Percentiles rank a stretch among this genome's conserved stretches.
phyloP scores from a whole-genome alignment of 2,888 invertebrate species.

The Eudasyphora cyanicolor region DNA sequence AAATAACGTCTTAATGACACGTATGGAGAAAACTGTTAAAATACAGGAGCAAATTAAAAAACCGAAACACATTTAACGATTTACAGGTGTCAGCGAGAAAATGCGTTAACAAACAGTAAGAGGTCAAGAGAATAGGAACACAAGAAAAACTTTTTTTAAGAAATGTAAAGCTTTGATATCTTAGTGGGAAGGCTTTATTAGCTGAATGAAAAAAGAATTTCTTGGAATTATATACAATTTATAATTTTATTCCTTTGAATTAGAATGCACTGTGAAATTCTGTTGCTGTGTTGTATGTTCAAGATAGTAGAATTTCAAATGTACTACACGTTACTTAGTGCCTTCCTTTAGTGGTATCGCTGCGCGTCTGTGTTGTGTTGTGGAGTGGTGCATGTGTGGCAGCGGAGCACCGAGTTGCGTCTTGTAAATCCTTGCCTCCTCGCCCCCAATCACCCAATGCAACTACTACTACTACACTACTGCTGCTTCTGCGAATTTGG shows the following conservation, averaged over 20 bases:
- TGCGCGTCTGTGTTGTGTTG: not conserved
- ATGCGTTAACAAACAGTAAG: not conserved
- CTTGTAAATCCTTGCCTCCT: too few species aligned
- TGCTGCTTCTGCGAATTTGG: not conserved
- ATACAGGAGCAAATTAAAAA: not conserved
- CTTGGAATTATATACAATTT: too few species aligned
- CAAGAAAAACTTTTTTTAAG: too few species aligned
- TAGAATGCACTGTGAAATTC: not conserved
- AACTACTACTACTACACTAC: not conserved
- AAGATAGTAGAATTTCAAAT: not conserved
- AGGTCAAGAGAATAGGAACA: not conserved
- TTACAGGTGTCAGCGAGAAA: not conserved
- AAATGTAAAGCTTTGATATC: too few species aligned
- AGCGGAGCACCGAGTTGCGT: not conserved
- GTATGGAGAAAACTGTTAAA: not conserved
- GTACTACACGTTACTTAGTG: not conserved
- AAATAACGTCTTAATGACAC: conserved; percentile 14
- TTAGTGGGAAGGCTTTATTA: too few species aligned
- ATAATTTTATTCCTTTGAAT: not conserved
- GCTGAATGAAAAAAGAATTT: too few species aligned
- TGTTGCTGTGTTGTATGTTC: not conserved
- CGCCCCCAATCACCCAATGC: too few species aligned
- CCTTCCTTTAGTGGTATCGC: not conserved
- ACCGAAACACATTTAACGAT: conserved; percentile 1
- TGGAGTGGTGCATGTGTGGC: not conserved